Conservation (phyloP, 37 sponge, comb jelly and placozoan species). For the Oopsacas minuta region DNA sequence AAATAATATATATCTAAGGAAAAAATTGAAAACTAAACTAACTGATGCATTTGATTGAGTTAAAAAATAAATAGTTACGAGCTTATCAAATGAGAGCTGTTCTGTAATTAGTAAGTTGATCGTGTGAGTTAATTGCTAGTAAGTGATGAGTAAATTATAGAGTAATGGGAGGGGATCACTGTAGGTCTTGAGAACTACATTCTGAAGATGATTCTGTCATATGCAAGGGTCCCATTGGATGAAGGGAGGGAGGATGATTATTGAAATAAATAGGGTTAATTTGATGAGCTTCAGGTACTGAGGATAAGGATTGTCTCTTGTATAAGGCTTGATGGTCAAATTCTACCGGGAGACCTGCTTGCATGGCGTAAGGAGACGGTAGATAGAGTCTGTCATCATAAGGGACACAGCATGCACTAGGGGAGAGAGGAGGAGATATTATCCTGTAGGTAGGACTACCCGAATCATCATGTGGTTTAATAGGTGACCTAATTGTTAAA, state of each 20-base stretch:
- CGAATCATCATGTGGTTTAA: background rate
- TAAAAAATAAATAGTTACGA: background rate
- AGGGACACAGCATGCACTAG: background rate
- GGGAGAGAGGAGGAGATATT: background rate
- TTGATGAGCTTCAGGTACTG: background rate
- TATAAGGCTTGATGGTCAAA: background rate
- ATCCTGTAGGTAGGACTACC: background rate
- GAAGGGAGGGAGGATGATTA: background rate
- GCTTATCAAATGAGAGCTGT: background rate
- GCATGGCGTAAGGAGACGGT: background rate
- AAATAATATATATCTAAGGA: too few relatives aligned
- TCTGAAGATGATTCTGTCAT: background rate
- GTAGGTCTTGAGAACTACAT: background rate
- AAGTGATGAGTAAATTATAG: background rate
- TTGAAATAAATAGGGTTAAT: background rate
- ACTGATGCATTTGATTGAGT: background rate
- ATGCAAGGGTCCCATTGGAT: background rate
- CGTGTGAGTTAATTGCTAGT: background rate
- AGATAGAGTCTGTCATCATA: background rate
- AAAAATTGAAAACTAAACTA: background rate
- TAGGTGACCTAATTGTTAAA: too few relatives aligned
- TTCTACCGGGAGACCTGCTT: background rate
- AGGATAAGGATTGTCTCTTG: background rate
- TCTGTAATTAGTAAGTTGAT: background rate
- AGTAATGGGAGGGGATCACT: background rate